Base-by-base conservation (phyloP, 2,888 invertebrate genomes). In the Hypomecis punctinalis region DNA sequence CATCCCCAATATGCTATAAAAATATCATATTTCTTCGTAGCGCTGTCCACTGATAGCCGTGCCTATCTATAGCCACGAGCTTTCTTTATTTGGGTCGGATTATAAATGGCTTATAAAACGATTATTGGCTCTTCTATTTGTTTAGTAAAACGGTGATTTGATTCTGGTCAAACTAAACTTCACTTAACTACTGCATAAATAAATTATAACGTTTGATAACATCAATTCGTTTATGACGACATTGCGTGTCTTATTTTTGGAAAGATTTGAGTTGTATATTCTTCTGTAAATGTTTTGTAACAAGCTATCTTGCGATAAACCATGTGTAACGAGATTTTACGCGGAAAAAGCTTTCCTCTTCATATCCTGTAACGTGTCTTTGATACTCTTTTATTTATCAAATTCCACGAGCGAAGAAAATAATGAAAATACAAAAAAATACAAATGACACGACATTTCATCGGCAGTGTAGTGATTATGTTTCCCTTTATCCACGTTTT, bases 1-100 rank as follows among this genome's bases (percentile, higher is more conserved):
- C 42, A 54, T 52, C 37, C 35, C 53, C 58, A 63, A 63, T 63
- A 47, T 52, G 57, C 58, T 53, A 58, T 56, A 57, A 63, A 63
- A 48, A 49, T 48, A 42, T 55, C 10, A 58, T 59, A 43, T 45
- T 51, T 10, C 36, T 42, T 36, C 47, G 39, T 39, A 51, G 37
- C 43, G 2, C 42, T 59, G 37, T 42, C 43, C 39, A 42, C n/a
- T 42, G 37, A 59, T 59, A 51, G 40, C 43, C 11, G 13, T 43
- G 7, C 57, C 33, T 57, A 58, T 39, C 46, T 46, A 55, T 55
- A 13, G 46, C 36, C 35, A 54, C 23, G 23, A n/a, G 9, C 9
- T 49, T 47, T 56, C n/a, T 56, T 47, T 56, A 56, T 47, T 56
- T 56, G 47, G 56, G 39, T 47, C 39, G 36, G 47, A 56, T 39